These are phyloP conservation scores for human (Homo sapiens) DNA, from an alignment of 2,113 vertebrate species.

Conservation along the genomic window DNA sequence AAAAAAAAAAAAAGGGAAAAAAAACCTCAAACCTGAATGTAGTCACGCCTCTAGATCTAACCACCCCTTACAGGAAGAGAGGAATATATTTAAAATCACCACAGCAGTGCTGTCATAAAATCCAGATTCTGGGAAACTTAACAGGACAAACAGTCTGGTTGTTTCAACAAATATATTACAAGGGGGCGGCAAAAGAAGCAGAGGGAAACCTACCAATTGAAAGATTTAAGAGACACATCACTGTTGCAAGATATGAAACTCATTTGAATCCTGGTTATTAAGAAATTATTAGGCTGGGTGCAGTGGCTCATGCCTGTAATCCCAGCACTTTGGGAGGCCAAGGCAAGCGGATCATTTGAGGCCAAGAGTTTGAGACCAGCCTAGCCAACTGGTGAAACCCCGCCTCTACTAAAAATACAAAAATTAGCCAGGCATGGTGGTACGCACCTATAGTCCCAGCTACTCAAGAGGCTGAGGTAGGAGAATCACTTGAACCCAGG, in stretches of 20 bases:
- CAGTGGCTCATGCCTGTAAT: background rate
- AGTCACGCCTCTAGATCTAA: background rate
- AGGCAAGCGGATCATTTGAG: background rate
- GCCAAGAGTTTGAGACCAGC: background rate
- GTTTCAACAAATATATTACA: background rate
- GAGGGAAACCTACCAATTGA: background rate
- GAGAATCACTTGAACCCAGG: background rate
- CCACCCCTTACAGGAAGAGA: background rate
- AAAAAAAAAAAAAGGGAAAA: too few species aligned
- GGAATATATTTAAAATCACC: background rate
- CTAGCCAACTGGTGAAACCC: background rate
- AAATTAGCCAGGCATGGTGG: background rate
- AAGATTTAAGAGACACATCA: background rate
- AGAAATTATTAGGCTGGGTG: background rate
- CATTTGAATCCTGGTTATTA: background rate
- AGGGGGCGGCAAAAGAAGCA: background rate
- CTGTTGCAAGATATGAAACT: background rate
- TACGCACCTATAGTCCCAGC: background rate
- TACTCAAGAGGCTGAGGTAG: background rate
- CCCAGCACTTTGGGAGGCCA: background rate
- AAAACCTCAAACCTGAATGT: background rate
- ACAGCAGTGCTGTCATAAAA: background rate
- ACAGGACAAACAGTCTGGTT: background rate
- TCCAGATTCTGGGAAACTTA: background rate
- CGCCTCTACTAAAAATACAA: background rate